Conservation (phyloP, 2,888 invertebrate genomes). For the Ochlodes sylvanus region DNA sequence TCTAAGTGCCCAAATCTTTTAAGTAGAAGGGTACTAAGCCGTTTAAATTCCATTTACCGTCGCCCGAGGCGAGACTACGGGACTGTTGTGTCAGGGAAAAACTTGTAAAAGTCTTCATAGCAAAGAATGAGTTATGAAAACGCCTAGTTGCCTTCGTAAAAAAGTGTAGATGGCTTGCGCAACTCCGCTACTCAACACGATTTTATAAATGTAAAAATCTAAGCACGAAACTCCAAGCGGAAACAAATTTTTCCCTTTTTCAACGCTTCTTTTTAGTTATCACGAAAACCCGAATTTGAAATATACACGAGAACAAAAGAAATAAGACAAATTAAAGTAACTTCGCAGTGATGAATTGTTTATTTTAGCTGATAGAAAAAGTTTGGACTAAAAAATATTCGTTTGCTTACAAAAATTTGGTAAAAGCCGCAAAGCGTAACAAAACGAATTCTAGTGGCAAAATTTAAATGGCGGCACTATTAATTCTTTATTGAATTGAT, state of each 20-base stretch:
- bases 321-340: slow-evolving; percentile 45
- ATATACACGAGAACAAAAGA: slow-evolving; percentile 42
- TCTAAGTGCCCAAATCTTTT: slow-evolving; percentile 31
- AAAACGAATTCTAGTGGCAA: slow-evolving; percentile 22
- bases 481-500: slow-evolving; percentile 55
- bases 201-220: slow-evolving; percentile 77
- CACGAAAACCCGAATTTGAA: slow-evolving; percentile 38
- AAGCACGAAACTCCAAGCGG: slow-evolving; percentile 63
- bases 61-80: slow-evolving; percentile 44
- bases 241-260: slow-evolving; percentile 63
- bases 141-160: slow-evolving; percentile 71
- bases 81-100: slow-evolving; percentile 70
- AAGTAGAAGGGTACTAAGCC: slow-evolving; percentile 49
- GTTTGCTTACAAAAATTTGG: slow-evolving; percentile 29
- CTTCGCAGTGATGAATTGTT: slow-evolving; percentile 44
- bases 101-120: slow-evolving; percentile 71
- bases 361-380: slow-evolving; percentile 40
- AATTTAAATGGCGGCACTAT: slow-evolving; percentile 56
- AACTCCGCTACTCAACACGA: slow-evolving; percentile 70
- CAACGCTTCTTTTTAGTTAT: slow-evolving; percentile 51
- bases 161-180: slow-evolving; percentile 65
- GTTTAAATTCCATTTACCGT: slow-evolving; percentile 53
- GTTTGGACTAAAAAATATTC: slow-evolving; percentile 39
- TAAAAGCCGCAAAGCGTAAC: slow-evolving; percentile 15
- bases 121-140: slow-evolving; percentile 79